phyloP scores from a whole-genome alignment of 2,888 invertebrate genomes.

The Zele albiditarsus region DNA sequence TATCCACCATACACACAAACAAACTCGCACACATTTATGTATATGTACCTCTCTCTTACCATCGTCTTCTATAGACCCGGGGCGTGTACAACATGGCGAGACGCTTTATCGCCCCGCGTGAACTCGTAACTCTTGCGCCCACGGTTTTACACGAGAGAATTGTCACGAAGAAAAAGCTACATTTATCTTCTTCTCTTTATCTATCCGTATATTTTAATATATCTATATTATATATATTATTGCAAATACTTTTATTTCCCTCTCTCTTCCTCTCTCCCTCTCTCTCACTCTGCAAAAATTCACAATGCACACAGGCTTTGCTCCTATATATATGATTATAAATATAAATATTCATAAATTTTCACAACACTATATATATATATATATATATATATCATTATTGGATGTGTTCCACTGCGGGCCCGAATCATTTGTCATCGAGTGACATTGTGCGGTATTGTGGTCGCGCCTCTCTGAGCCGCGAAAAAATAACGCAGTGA shows the following conservation, averaged over 20 bases:
- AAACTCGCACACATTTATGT: background rate
- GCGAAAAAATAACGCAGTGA: constrained; percentile 56
- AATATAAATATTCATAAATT: background rate
- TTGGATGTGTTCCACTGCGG: too few species aligned
- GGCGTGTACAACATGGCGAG: constrained; percentile 60
- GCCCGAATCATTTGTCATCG: constrained; percentile 70
- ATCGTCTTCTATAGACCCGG: constrained; percentile 41
- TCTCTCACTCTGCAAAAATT: too few species aligned
- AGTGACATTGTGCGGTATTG: constrained; percentile 59
- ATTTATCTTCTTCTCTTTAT: background rate
- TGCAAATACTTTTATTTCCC: background rate
- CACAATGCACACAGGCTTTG: too few species aligned
- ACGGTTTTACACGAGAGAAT: constrained; percentile 41
- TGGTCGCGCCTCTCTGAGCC: constrained; percentile 68
- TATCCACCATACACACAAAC: constrained; percentile 9
- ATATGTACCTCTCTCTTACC: constrained; percentile 4
- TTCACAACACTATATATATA: background rate
- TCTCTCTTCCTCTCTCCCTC: background rate
- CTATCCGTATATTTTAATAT: background rate
- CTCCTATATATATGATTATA: too few species aligned
- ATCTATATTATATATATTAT: background rate
- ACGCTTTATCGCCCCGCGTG: constrained; percentile 68
- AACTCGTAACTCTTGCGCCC: constrained; percentile 69
- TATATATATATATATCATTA: background rate
- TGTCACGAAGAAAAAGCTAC: constrained; percentile 35